Evolutionary conservation across 92 coral and sea anemone genomes (phyloP).

Genomic region (Phenganax marumi): DNA sequence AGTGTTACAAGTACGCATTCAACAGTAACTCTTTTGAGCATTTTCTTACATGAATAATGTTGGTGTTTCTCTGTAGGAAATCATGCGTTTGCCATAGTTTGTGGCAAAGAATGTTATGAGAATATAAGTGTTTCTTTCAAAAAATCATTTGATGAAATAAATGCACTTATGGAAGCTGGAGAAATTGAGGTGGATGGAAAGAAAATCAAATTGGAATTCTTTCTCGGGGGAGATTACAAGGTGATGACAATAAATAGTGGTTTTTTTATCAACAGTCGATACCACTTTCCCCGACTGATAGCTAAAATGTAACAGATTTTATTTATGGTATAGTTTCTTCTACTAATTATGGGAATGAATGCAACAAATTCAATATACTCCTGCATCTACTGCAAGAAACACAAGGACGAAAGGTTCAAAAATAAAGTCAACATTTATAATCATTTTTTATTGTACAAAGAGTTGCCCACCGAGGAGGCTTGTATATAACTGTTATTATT

Average conservation of each 20-base stretch:
- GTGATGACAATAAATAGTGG: conserved; percentile 17
- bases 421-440: no score
- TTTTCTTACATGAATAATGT: conserved; percentile 15
- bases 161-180: conserved; percentile 7
- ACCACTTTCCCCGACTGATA: conserved; percentile 7
- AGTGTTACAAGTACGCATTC: not conserved
- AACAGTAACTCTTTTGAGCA: conserved; percentile 20
- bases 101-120: conserved; percentile 9
- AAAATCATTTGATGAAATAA: conserved; percentile 7
- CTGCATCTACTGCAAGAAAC: conserved; percentile 58
- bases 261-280: not conserved
- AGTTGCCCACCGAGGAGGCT: not conserved
- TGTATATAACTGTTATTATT: no score
- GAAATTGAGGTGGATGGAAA: conserved; percentile 22
- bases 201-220: conserved; percentile 14
- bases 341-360: conserved; percentile 55
- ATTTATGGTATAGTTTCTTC: conserved; percentile 50
- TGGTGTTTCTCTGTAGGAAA: conserved; percentile 6
- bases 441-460: not conserved
- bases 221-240: conserved; percentile 26
- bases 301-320: conserved; percentile 15
- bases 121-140: not conserved
- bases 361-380: conserved; percentile 47
- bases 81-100: conserved; percentile 9
- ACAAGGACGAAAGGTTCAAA: conserved; percentile 49